phyloP scores from a whole-genome alignment of 2,888 invertebrate genomes.

The Orthosia gothica region DNA sequence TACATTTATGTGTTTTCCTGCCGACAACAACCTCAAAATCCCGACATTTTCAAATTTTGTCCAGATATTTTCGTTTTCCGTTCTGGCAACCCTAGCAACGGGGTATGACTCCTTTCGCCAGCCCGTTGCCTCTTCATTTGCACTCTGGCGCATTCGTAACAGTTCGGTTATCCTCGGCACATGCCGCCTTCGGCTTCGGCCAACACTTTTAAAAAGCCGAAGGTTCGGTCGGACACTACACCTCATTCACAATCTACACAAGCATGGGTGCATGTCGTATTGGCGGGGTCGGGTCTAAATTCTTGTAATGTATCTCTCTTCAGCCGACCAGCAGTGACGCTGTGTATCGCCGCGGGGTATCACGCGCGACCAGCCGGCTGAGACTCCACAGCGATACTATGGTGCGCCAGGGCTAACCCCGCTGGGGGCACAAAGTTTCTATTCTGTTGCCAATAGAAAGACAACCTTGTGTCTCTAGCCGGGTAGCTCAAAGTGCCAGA shows the following conservation, averaged over 20 bases:
- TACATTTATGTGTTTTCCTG: too few relatives aligned
- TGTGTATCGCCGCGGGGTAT: conserved; percentile 64
- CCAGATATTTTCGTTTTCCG: too few relatives aligned
- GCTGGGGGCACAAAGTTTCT: conserved; percentile 62
- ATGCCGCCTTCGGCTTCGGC: too few relatives aligned
- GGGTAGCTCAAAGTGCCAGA: conserved; percentile 59
- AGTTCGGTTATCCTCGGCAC: too few relatives aligned
- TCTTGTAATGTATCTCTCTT: conserved; percentile 65
- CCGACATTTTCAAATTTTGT: too few relatives aligned
- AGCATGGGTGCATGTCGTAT: conserved; percentile 68
- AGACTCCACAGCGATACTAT: conserved; percentile 82
- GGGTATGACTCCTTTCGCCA: too few relatives aligned
- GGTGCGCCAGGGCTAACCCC: conserved; percentile 65
- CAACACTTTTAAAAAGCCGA: too few relatives aligned
- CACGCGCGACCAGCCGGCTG: conserved; percentile 73
- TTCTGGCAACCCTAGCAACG: too few relatives aligned
- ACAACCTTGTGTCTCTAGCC: conserved; percentile 69
- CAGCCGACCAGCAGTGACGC: conserved; percentile 71
- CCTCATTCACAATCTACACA: not conserved
- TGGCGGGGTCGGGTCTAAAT: conserved; percentile 77
- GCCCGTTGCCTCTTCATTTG: too few relatives aligned
- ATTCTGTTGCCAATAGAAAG: conserved; percentile 49
- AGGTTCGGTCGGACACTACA: too few relatives aligned
- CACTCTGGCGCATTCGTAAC: too few relatives aligned
- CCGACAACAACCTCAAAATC: too few relatives aligned